Conservation (phyloP, 2,888 invertebrate species). For the Sipha maydis region DNA sequence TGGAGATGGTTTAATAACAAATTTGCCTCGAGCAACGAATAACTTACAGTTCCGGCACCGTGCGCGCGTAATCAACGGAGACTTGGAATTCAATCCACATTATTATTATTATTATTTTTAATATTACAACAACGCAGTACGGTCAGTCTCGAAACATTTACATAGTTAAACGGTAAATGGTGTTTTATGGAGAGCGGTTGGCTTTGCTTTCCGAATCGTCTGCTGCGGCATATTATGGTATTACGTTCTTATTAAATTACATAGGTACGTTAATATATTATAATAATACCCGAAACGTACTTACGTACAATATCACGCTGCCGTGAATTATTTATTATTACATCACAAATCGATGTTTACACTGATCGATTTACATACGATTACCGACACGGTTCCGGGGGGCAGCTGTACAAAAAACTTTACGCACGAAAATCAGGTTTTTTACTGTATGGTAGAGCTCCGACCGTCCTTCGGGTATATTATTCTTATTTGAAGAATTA, state of each 20-base stretch:
- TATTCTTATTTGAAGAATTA: neutral
- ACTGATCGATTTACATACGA: slow-evolving; percentile 29
- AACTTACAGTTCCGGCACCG: neutral
- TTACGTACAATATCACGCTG: neutral
- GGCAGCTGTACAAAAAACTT: neutral
- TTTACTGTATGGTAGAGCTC: neutral
- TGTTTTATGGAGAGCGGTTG: neutral
- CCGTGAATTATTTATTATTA: neutral
- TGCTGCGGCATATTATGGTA: neutral
- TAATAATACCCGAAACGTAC: neutral
- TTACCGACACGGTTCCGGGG: neutral
- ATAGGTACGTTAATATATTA: neutral
- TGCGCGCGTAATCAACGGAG: neutral
- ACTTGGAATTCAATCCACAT: neutral
- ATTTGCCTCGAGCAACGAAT: neutral
- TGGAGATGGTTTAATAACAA: too few relatives aligned
- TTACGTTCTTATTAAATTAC: neutral
- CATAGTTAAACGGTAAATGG: neutral
- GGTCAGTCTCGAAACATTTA: neutral
- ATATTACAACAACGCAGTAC: neutral
- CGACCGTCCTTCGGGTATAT: neutral
- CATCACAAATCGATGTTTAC: slow-evolving; percentile 33
- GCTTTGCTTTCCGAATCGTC: neutral
- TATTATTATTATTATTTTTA: neutral
- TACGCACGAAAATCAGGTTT: slow-evolving; percentile 7